phyloP scores from a whole-genome alignment of 1,140 invertebrate species.

The Leptopilina boulardi region DNA sequence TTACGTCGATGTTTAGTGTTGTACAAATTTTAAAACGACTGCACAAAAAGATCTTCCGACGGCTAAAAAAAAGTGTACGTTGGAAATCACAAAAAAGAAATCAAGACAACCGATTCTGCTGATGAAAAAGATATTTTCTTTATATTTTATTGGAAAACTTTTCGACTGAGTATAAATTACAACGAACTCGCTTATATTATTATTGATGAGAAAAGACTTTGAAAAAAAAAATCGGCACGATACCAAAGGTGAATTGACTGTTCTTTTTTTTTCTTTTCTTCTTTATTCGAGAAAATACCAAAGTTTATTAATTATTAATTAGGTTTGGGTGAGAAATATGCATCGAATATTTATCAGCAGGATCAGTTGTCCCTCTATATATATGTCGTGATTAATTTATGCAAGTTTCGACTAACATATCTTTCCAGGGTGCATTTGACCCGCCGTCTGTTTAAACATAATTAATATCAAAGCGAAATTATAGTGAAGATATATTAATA shows the following conservation, averaged over 20 bases:
- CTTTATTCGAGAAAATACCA: constrained; percentile 60
- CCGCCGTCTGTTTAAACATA: constrained; percentile 40
- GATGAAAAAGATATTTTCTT: constrained; percentile 39
- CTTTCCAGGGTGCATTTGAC: constrained; percentile 67
- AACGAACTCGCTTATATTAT: constrained; percentile 44
- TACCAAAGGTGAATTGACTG: constrained; percentile 65
- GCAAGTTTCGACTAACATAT: constrained; percentile 66
- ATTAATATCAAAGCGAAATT: constrained; percentile 41
- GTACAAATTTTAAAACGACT: constrained; percentile 60
- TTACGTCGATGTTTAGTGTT: constrained; percentile 69
- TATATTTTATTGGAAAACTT: not conserved
- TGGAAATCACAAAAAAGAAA: constrained; percentile 20
- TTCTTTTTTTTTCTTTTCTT: constrained; percentile 49
- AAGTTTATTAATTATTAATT: constrained; percentile 54
- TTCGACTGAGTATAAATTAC: constrained; percentile 44
- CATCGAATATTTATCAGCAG: constrained; percentile 10
- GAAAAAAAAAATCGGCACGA: constrained; percentile 55
- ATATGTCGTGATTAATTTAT: constrained; percentile 53
- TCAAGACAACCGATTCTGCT: constrained; percentile 55
- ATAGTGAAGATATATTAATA: constrained; percentile 17
- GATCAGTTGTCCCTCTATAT: constrained; percentile 54
- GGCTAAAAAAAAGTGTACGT: constrained; percentile 5
- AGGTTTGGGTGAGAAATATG: constrained; percentile 31
- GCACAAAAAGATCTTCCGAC: constrained; percentile 50
- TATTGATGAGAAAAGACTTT: constrained; percentile 44